Percentiles rank a stretch among this genome's conserved stretches.
phyloP scores from a whole-genome alignment of 2,797 vertebrate species.

The Helarctos malayanus region DNA sequence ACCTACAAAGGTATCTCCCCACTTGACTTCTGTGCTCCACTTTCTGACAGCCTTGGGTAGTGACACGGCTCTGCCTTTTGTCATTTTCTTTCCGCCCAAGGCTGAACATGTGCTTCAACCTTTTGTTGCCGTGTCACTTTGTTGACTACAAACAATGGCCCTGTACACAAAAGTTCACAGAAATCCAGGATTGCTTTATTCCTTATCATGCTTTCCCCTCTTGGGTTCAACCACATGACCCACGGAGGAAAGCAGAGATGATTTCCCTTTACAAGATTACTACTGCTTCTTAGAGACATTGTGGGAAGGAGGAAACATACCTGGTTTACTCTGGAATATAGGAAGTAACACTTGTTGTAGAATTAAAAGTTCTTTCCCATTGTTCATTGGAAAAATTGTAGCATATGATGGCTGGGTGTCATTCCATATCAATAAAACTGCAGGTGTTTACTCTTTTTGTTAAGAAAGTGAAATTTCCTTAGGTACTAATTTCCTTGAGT shows the following conservation, averaged over 20 bases:
- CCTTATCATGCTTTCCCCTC: background rate
- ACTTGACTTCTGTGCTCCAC: rapidly evolving
- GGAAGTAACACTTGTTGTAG: background rate
- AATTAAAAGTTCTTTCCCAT: background rate
- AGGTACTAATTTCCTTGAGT: slow-evolving; percentile 31
- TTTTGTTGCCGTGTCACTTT: background rate
- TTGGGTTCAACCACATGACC: background rate
- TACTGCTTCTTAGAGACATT: background rate
- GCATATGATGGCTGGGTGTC: background rate
- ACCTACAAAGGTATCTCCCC: background rate
- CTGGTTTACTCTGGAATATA: background rate
- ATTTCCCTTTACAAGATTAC: background rate
- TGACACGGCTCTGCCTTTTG: background rate
- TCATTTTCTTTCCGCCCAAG: no score
- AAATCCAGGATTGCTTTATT: background rate
- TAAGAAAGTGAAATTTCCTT: background rate
- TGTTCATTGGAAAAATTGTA: background rate
- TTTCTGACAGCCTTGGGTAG: background rate
- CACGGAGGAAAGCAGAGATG: background rate
- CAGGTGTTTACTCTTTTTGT: background rate
- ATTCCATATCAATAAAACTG: background rate
- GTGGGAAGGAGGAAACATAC: background rate
- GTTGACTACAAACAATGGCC: background rate
- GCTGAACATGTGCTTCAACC: background rate
- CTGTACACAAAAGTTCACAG: background rate